These are phyloP conservation scores for Tragelaphus buxtoni DNA, from an alignment of 2,113 vertebrate genomes.

Conservation along the genomic window DNA sequence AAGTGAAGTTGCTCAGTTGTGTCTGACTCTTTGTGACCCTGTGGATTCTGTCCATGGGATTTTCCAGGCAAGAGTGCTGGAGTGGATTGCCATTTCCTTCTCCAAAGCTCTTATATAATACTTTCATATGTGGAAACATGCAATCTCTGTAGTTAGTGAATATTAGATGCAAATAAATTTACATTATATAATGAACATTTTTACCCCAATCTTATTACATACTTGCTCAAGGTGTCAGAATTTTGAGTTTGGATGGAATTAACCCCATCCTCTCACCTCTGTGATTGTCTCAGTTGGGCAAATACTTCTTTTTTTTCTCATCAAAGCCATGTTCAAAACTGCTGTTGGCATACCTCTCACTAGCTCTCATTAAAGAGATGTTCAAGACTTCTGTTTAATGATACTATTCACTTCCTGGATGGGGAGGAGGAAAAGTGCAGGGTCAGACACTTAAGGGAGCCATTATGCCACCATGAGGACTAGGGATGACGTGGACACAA, in stretches of 20 bases:
- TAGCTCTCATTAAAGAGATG: not conserved
- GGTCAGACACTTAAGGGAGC: not conserved
- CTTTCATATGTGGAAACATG: slow-evolving; percentile 15
- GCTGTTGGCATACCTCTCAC: not conserved
- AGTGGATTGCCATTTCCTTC: too few species aligned
- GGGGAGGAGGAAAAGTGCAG: not conserved
- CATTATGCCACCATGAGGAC: not conserved
- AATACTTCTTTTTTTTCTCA: not conserved
- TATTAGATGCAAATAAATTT: not conserved
- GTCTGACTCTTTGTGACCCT: too few species aligned
- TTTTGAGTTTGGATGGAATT: not conserved
- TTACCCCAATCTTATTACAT: rapidly evolving
- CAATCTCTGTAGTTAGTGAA: not conserved
- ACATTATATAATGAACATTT: not conserved
- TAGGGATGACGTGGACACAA: not conserved
- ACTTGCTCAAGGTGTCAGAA: not conserved
- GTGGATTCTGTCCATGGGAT: too few species aligned
- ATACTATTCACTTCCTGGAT: not conserved
- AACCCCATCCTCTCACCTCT: not conserved
- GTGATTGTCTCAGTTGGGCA: not conserved
- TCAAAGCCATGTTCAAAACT: not conserved
- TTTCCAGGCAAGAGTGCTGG: too few species aligned
- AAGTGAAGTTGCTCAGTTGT: too few species aligned
- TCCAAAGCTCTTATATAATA: not conserved
- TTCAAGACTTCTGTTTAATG: not conserved